Base-by-base conservation (phyloP, 1,140 invertebrate genomes). In the Venustaconcha ellipsiformis region DNA sequence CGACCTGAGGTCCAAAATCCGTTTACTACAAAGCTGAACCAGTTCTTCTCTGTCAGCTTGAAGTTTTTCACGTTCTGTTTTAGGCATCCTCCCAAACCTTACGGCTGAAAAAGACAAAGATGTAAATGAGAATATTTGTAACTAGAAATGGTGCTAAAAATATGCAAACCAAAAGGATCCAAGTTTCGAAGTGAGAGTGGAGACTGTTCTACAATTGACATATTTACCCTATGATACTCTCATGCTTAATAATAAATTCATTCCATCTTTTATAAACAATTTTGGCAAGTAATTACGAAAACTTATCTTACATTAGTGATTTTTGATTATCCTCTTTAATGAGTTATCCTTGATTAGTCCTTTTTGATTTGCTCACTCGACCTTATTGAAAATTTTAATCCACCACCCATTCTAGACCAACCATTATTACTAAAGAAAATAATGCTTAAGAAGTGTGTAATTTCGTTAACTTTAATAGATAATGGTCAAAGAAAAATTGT, bases 1-100 rank as follows among this genome's bases (percentile, higher is more conserved):
- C 15, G 81, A 82, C 1, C 84, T 79, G 1, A 86, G 76, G 66
- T 86, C 84, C 18, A 86, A 76, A 37, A 86, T 82, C 20, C 83
- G 57, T 37, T 80, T 72, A 15, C 71, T 57, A 60, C 78, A 81
- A 26, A 79, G 83, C 60, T 57, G 76, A 12, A 76, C 76, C 26
- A 86, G 78, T 58, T 84, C 84, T 78, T 98, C 98, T 83, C 98
- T 92, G 70, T 86, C 85, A 11, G 83, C 83, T 48, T 82, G 59
- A 85, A 99, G 98, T 84, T 98, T 96, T 83, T 97, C 97, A 91
- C 99, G 99, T 91, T 99, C 98, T 78, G 97, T 93, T 90, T 99
- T 99, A 79, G 98, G 98, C 89, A 99, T 98, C 78, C 98, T 95
- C 80, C 98, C 98, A 92, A 99, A 99, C 92, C 98, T 94, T 70